Conservation (phyloP, 2,113 vertebrate species). For the Bubo blakistoni region DNA sequence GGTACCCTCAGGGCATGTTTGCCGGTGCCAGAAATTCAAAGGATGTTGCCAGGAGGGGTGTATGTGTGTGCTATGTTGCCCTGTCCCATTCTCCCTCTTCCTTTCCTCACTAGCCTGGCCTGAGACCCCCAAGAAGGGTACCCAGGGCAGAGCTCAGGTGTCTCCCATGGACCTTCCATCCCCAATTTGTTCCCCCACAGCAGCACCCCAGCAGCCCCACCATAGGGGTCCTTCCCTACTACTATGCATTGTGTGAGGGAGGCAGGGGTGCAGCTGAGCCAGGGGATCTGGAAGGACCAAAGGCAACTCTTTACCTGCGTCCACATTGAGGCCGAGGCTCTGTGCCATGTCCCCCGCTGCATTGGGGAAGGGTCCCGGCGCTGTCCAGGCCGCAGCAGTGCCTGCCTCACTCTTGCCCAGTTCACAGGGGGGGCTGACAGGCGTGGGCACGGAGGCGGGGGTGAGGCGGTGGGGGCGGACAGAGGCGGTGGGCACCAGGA, state of each 20-base stretch:
- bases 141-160: not conserved
- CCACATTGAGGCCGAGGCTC: slow-evolving; percentile 85
- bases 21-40: not conserved
- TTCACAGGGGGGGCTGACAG: slow-evolving; percentile 84
- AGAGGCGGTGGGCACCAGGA: slow-evolving; percentile 84
- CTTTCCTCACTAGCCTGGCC: not conserved
- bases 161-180: not conserved
- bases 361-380: slow-evolving; percentile 79
- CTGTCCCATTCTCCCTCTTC: not conserved
- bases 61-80: not conserved
- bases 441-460: slow-evolving; percentile 73
- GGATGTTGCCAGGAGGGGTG: rapidly evolving
- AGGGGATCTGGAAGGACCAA: rapidly evolving
- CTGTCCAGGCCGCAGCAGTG: slow-evolving; percentile 77
- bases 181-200: not conserved
- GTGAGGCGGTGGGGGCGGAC: slow-evolving; percentile 87
- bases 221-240: rapidly evolving
- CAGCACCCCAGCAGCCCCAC: rapidly evolving
- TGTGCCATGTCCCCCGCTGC: slow-evolving; percentile 83
- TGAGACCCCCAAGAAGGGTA: not conserved
- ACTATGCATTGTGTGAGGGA: rapidly evolving
- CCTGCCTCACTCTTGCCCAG: slow-evolving; percentile 83
- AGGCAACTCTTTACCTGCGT: slow-evolving; percentile 81
- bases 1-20: not conserved
- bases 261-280: not conserved